phyloP scores from a whole-genome alignment of 2,113 vertebrate species.

The Lasiurus borealis region DNA sequence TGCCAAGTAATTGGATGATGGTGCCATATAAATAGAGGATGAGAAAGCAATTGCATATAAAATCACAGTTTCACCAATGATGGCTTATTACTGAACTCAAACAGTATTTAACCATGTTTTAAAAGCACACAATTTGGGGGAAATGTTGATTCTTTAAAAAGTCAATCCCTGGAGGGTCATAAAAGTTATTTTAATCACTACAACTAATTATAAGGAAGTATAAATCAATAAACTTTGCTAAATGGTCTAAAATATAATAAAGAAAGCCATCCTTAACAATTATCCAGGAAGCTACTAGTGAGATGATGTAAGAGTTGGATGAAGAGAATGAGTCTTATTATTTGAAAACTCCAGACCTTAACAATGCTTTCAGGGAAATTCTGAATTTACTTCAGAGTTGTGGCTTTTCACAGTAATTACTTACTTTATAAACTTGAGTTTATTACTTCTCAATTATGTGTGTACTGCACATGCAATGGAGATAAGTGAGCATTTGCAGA shows the following conservation, averaged over 20 bases:
- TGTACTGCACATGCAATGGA: background rate
- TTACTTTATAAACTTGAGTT: constrained; percentile 47
- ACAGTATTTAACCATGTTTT: constrained; percentile 81
- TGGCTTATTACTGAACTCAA: constrained; percentile 65
- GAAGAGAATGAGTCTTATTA: constrained; percentile 63
- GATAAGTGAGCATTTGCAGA: background rate
- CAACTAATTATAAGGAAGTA: constrained; percentile 83
- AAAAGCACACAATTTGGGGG: constrained; percentile 79
- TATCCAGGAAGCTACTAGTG: constrained; percentile 78
- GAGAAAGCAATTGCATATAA: constrained; percentile 64
- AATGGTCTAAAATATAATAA: constrained; percentile 82
- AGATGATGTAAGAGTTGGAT: constrained; percentile 72
- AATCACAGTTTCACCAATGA: constrained; percentile 68
- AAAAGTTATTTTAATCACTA: constrained; percentile 84
- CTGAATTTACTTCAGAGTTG: background rate
- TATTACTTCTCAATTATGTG: constrained; percentile 11
- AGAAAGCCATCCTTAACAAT: constrained; percentile 79
- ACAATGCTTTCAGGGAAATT: constrained; percentile 48
- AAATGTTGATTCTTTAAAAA: constrained; percentile 80
- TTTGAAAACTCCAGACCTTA: constrained; percentile 44
- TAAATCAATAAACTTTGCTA: constrained; percentile 83
- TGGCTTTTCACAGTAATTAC: constrained; percentile 52
- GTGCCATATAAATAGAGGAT: constrained; percentile 14
- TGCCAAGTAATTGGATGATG: constrained; percentile 69
- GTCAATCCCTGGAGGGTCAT: constrained; percentile 76